Evolutionary conservation across 1,140 invertebrate species (phyloP), one percentile per base, ranked within the genome.

Genomic region (Laodelphax striatellus): DNA sequence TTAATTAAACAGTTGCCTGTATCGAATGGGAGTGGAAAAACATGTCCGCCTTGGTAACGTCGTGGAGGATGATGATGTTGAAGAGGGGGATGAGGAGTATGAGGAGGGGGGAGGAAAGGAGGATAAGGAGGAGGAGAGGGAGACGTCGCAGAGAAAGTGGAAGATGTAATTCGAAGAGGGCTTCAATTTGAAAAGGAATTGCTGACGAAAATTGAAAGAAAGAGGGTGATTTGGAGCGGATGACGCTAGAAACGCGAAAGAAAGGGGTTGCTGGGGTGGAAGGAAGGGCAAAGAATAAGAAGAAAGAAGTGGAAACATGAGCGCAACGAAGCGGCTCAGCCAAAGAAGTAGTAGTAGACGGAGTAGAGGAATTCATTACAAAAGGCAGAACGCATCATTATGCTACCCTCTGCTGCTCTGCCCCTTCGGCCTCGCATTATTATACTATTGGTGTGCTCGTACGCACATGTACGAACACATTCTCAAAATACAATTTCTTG

Each of bases 401-500:
- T 44, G 17, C 14, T 19, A 44, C 43, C 43, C 17, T 19, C 9
- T 44, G 14, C 9, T 44, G 14, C 14, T 9, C 9, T 19, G 14
- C 17, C 43, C 43, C 24, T 28, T 28, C 24, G 24, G 24, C 6
- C 24, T 28, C 24, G 24, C 24, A 28, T 28, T 28, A 28, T 28
- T 28, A 28, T 28, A 28, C 24, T 28, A 28, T 28, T 28, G 24
- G 24, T 28, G 24, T 4, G 34, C 34, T 38, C 34, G 10, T 11
- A 38, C 34, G 34, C 34, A 38, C 11, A 38, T 38, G 34, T 38
- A 38, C 34, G 5, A 50, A 22, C 21, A 50, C 46, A 50, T 11
- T 50, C 46, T 50, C 46, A 50, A 50, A 50, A 50, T 50, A 50
- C 46, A 50, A 50, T 50, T 50, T 50, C 46, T 50, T 50, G 46